These are phyloP conservation scores for Lapara coniferarum DNA, from an alignment of 2,888 invertebrate species.

Conservation along the genomic window DNA sequence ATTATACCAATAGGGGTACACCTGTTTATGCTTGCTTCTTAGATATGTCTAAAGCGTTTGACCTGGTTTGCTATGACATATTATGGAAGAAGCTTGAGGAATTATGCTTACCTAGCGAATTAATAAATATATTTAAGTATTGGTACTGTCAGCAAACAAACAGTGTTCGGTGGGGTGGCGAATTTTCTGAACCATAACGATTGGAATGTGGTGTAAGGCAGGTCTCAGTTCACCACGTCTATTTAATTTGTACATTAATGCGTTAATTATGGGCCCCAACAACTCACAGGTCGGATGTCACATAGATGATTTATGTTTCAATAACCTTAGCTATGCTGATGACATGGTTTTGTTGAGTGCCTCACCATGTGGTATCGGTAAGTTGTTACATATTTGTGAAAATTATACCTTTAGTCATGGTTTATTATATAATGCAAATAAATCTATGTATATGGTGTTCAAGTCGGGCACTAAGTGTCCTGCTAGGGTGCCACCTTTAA, in stretches of 20 bases:
- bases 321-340: no score
- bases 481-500: neutral
- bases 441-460: constrained; percentile 8
- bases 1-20: constrained; percentile 23
- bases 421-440: constrained; percentile 8
- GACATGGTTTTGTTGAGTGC: no score
- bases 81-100: constrained; percentile 2
- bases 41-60: no score
- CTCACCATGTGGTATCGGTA: no score
- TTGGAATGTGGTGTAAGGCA: no score
- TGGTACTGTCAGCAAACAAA: constrained; percentile 9
- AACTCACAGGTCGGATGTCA: neutral
- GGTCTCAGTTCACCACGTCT: constrained; percentile 22
- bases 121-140: neutral
- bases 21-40: constrained; percentile 22
- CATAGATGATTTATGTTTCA: neutral
- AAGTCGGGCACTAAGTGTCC: neutral
- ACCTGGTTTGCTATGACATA: neutral
- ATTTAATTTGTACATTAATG: constrained; percentile 18
- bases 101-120: neutral
- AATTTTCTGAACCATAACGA: constrained; percentile 13
- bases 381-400: constrained; percentile 1
- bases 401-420: neutral
- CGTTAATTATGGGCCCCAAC: constrained; percentile 3
- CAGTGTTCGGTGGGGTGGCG: constrained; percentile 23